Evolutionary conservation across 2,113 vertebrate genomes (phyloP), one percentile per base, ranked within the genome.

Genomic region (Ctenodactylus gundi): DNA sequence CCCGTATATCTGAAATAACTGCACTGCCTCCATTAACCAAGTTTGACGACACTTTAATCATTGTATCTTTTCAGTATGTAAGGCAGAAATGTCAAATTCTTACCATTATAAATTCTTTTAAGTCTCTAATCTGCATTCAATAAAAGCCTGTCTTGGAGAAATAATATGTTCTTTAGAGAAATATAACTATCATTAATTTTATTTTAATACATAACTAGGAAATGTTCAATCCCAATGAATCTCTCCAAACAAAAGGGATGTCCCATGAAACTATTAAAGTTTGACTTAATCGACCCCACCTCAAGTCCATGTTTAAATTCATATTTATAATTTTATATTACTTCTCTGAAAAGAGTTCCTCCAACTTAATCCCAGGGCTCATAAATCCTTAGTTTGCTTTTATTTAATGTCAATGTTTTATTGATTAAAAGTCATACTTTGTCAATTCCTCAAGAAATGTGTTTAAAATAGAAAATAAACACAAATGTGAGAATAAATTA

Each of bases 1-100:
- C 8, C 93, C 46, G 80, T 97, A 76, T 97, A 97, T 97, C 95
- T 98, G 95, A 98, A 99, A 98, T 94, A 98, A 96, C 87, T 97
- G 90, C 51, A 96, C 95, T 25, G 70, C 96, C 96, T 98, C 97
- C 96, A 96, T 98, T 97, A 98, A 94, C 88, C 85, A 67, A 97
- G 80, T 85, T 96, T 94, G 93, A 96, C 96, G 97, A 93, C 94
- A 94, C 44, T 97, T 98, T 97, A 95, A 98, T 97, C 90, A 97
- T 97, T 98, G 91, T 92, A 97, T 97, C 89, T 97, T 97, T 98
- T 97, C 90, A 98, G 95, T 96, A 96, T 90, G 95, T 97, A 97
- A 97, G 62, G 70, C 92, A 96, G 89, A 97, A 98, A 97, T 97
- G 90, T 97, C 97, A 97, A 96, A 97, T 98, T 97, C 85, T 81